A percentile compares a stretch with the other conserved stretches of the same genome.
These are phyloP conservation scores for Athrips mouffetella DNA, from an alignment of 2,888 invertebrate species.

Conservation along the genomic window DNA sequence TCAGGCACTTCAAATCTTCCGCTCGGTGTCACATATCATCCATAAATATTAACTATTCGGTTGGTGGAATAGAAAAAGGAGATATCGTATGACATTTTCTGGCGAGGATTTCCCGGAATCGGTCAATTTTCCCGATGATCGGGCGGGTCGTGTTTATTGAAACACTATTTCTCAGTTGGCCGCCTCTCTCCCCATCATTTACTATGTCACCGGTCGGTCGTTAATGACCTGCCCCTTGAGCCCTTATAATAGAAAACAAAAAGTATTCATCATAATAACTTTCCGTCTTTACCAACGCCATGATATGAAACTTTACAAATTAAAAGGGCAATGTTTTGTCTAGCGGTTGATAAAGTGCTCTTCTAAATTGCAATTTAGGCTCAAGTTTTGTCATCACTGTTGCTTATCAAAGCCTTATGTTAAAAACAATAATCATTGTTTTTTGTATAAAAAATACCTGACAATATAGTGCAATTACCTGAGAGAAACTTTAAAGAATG, in stretches of 20 bases:
- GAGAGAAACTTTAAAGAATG: no score
- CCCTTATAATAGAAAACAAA: constrained; percentile 14
- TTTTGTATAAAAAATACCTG: no score
- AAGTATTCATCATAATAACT: constrained; percentile 14
- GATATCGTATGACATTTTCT: constrained; percentile 69
- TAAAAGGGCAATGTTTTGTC: constrained; percentile 15
- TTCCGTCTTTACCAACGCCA: constrained; percentile 1
- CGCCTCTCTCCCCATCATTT: constrained; percentile 51
- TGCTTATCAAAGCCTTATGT: constrained; percentile 3
- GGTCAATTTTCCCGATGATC: constrained; percentile 75
- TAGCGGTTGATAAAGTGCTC: constrained; percentile 13
- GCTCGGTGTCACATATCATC: constrained; percentile 75
- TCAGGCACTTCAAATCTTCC: constrained; percentile 76
- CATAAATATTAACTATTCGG: constrained; percentile 76
- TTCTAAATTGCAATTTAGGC: constrained; percentile 10
- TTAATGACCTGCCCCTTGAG: constrained; percentile 25
- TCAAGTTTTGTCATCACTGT: constrained; percentile 10
- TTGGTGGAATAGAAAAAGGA: constrained; percentile 65
- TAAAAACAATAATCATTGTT: no score
- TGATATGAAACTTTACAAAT: constrained; percentile 17
- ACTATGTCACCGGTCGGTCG: constrained; percentile 33
- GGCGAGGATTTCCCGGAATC: constrained; percentile 69
- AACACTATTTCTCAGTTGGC: constrained; percentile 71
- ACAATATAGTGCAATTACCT: no score
- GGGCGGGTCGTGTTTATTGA: constrained; percentile 70